A percentile compares a stretch with the other conserved stretches of the same genome.
These are phyloP conservation scores for Platerodrilus igneus DNA, from an alignment of 2,888 invertebrate species.

Conservation along the genomic window DNA sequence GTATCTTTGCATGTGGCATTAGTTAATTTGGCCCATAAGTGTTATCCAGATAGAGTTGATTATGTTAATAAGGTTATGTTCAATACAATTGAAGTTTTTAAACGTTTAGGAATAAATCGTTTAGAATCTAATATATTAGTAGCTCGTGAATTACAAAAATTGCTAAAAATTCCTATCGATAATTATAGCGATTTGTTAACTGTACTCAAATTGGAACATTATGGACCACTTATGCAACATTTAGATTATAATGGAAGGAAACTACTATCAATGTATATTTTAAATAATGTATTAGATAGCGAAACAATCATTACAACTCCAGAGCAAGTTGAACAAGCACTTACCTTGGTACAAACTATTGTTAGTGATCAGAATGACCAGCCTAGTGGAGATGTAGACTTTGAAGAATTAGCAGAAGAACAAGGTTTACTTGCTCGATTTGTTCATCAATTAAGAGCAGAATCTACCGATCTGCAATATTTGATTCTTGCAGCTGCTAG, in stretches of 20 bases:
- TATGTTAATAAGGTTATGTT: slow-evolving; percentile 94
- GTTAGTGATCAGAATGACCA: slow-evolving; percentile 82
- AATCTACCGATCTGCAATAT: slow-evolving; percentile 80
- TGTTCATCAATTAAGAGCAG: slow-evolving; percentile 77
- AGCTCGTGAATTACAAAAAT: slow-evolving; percentile 87
- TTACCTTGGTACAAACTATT: slow-evolving; percentile 72
- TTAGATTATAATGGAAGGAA: slow-evolving; percentile 86
- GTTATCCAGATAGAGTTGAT: slow-evolving; percentile 90
- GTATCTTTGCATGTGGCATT: slow-evolving; percentile 92
- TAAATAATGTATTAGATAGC: slow-evolving; percentile 85
- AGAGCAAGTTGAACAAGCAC: slow-evolving; percentile 67
- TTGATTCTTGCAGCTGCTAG: slow-evolving; percentile 84
- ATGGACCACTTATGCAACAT: slow-evolving; percentile 77
- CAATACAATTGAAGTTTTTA: slow-evolving; percentile 81
- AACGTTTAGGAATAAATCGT: slow-evolving; percentile 78
- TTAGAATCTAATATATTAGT: slow-evolving; percentile 76
- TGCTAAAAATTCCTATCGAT: slow-evolving; percentile 92
- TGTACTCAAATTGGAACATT: slow-evolving; percentile 82
- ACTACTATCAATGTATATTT: slow-evolving; percentile 80
- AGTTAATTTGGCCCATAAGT: slow-evolving; percentile 91
- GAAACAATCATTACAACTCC: slow-evolving; percentile 83
- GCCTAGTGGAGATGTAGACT: slow-evolving; percentile 62
- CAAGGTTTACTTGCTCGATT: slow-evolving; percentile 89
- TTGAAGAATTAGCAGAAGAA: slow-evolving; percentile 94
- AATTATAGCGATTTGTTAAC: slow-evolving; percentile 89